Evolutionary conservation across 2,888 invertebrate species (phyloP).

Genomic region (Tinea trinotella): DNA sequence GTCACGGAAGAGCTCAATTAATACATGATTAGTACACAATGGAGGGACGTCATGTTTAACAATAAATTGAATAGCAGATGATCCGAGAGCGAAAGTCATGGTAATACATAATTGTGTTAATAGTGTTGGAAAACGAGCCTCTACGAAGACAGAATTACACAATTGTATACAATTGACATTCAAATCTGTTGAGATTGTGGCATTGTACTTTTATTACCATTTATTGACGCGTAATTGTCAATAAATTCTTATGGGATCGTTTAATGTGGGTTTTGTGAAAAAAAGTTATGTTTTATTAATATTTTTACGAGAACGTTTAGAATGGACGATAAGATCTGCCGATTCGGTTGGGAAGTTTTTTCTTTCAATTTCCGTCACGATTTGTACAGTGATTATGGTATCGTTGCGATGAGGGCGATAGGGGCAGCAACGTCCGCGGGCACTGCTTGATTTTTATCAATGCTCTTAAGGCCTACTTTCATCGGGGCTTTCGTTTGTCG

Average conservation of each 20-base stretch:
- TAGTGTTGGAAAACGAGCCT: conserved; percentile 62
- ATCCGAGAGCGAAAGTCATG: conserved; percentile 51
- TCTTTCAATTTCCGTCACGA: conserved; percentile 72
- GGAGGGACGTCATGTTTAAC: conserved; percentile 30
- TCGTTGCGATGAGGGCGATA: conserved; percentile 63
- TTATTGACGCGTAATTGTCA: conserved; percentile 72
- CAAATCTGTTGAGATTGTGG: conserved; percentile 68
- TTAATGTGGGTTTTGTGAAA: conserved; percentile 72
- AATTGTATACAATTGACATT: conserved; percentile 71
- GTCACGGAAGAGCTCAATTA: neutral
- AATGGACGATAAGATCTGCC: conserved; percentile 63
- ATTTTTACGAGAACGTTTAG: conserved; percentile 73
- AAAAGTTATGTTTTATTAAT: conserved; percentile 73
- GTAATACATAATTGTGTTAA: conserved; percentile 58
- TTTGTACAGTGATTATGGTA: conserved; percentile 68
- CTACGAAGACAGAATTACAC: conserved; percentile 67
- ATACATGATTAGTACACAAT: conserved; percentile 48
- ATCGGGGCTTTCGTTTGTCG: conserved; percentile 50
- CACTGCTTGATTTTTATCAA: conserved; percentile 57
- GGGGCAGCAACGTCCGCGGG: conserved; percentile 60
- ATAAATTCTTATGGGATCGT: conserved; percentile 70
- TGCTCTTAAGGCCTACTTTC: conserved; percentile 60
- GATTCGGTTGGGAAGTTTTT: conserved; percentile 61
- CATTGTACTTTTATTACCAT: conserved; percentile 70
- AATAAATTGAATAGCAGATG: conserved; percentile 33